Base-by-base conservation (phyloP, 2,888 invertebrate genomes). In the Thymelicus lineola region DNA sequence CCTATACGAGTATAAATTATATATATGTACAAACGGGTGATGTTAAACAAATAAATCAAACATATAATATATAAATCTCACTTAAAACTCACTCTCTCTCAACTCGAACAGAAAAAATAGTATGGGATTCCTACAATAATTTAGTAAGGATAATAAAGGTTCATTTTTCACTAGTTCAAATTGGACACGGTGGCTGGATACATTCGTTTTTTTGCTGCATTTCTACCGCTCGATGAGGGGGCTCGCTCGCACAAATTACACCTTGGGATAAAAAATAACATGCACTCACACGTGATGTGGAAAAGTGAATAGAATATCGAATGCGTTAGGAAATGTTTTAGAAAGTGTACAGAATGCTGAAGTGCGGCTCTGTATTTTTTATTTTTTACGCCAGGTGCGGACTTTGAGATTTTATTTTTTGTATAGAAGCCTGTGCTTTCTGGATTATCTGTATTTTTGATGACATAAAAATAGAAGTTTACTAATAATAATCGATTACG, bases 91-190 rank as follows among this genome's bases (percentile, higher is more conserved):
- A 12, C 61, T 6, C 0, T 12, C 6, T 7, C 9, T 38, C 38
- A 62, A 0, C 38, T 7, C 15, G 1, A 7, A 1, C 15, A 7
- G 6, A 48, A 15, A 63, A 28, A n/a, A 66, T 75, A 65, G 76
- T 82, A 79, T 72, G 78, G 78, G 72, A 66, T 71, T 77, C 75
- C 78, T 75, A 85, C 81, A 86, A 88, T 88, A 88, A 85, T 85
- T 83, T 84, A 80, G 81, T 83, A 82, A 83, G 84, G 82, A 85
- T 89, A 90, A 90, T 89, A 86, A 82, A 82, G 86, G 87, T 88
- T 85, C 89, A 90, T 90, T 90, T 90, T 90, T 89, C 89, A 90
- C 89, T 85, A 85, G 84, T 84, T 83, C 85, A 84, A 86, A 90
- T 91, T 89, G 86, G 89, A 86, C 82, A 85, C 85, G 90, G 86